A percentile compares a stretch with the other conserved stretches of the same genome.
Evolutionary conservation across 2,797 vertebrate genomes (phyloP).

Genomic region (Neostethus bicornis): DNA sequence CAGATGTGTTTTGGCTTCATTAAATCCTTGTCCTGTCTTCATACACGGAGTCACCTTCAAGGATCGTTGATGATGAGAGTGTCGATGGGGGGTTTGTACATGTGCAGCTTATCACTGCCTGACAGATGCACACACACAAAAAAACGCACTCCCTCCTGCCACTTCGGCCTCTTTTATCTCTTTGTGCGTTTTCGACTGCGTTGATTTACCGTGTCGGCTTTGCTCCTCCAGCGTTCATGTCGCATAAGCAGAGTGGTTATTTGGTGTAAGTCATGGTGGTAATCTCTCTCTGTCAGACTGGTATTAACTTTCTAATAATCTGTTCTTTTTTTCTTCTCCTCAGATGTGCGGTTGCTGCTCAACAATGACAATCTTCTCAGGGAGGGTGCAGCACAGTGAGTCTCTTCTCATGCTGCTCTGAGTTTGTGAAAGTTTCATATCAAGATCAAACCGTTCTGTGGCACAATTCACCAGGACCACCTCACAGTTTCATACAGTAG

Average conservation of each 20-base stretch:
- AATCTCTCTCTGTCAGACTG: constrained; percentile 12
- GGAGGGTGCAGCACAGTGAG: constrained; percentile 96
- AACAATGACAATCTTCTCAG: constrained; percentile 98
- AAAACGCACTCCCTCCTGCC: constrained; percentile 22
- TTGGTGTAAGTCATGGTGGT: constrained; percentile 13
- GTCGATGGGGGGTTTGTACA: constrained; percentile 26
- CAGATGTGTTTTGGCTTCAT: constrained; percentile 27
- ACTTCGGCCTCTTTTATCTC: constrained; percentile 46
- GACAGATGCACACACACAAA: constrained; percentile 37
- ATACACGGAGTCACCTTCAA: constrained; percentile 47
- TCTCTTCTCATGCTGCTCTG: constrained; percentile 36
- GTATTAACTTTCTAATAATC: constrained; percentile 7
- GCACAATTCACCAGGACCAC: background rate
- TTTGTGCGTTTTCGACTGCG: constrained; percentile 37
- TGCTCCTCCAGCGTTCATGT: constrained; percentile 18
- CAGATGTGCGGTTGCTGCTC: constrained; percentile 96
- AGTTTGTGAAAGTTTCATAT: background rate
- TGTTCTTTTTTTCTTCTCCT: constrained; percentile 15
- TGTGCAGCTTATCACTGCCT: constrained; percentile 51
- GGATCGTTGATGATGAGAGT: no score
- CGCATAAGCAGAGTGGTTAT: constrained; percentile 22
- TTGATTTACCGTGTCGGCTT: constrained; percentile 49
- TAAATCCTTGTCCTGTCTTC: constrained; percentile 30
- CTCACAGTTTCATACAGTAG: background rate
- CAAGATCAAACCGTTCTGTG: background rate